Conservation (phyloP, 1,140 invertebrate genomes). For the Megalopta genalis region DNA sequence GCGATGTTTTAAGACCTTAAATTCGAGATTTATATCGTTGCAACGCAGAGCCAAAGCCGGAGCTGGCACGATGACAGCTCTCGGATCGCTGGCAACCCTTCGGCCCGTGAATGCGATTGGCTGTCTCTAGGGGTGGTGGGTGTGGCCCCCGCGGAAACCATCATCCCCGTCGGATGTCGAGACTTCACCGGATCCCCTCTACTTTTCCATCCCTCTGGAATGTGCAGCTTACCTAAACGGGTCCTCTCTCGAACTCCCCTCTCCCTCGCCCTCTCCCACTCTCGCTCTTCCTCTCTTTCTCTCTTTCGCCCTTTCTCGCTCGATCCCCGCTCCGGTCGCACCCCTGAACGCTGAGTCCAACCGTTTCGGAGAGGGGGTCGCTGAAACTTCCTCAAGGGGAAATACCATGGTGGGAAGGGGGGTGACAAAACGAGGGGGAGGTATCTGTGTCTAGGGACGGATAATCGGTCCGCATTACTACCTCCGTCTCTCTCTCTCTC, state of each 20-base stretch:
- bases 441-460: constrained; percentile 65
- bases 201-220: constrained; percentile 64
- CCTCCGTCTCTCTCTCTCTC: constrained; percentile 24
- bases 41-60: constrained; percentile 44
- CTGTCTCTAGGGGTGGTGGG: constrained; percentile 66
- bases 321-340: no score
- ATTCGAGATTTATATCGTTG: constrained; percentile 69
- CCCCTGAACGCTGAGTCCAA: background rate
- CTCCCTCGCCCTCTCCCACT: background rate
- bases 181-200: constrained; percentile 60
- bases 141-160: constrained; percentile 67
- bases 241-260: constrained; percentile 54
- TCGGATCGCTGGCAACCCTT: constrained; percentile 61
- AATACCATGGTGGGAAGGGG: constrained; percentile 18
- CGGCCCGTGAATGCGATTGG: constrained; percentile 64
- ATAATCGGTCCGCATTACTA: constrained; percentile 68
- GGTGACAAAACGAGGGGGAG: constrained; percentile 40
- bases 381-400: constrained; percentile 35
- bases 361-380: constrained; percentile 49
- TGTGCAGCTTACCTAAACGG: constrained; percentile 63
- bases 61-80: constrained; percentile 65
- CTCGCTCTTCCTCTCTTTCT: background rate
- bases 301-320: background rate
- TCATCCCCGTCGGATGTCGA: constrained; percentile 59
- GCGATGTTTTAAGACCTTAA: constrained; percentile 70